Evolutionary conservation across 1,140 invertebrate genomes (phyloP).

Genomic region (Pseudomyrmex gracilis): DNA sequence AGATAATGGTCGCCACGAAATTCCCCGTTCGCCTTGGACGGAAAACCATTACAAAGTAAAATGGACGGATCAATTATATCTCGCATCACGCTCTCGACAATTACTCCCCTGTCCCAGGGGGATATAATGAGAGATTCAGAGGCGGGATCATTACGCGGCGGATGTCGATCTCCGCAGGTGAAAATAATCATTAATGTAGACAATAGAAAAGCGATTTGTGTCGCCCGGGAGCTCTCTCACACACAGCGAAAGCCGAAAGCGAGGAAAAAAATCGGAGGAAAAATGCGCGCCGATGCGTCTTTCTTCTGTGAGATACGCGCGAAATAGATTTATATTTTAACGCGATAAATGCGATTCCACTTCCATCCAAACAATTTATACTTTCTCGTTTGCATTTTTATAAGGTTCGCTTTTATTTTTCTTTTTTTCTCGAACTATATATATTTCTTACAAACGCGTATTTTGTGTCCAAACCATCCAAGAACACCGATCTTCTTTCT

Average conservation of each 20-base stretch:
- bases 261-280: not conserved
- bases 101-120: not conserved
- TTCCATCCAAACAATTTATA: no score
- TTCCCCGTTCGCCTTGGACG: slow-evolving; percentile 2
- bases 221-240: slow-evolving; percentile 22
- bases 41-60: slow-evolving; percentile 42
- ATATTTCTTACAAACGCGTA: no score
- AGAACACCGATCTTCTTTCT: no score
- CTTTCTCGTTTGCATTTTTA: no score
- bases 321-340: slow-evolving; percentile 37
- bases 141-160: slow-evolving; percentile 30
- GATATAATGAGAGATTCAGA: slow-evolving; percentile 12
- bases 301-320: no score
- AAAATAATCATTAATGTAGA: slow-evolving; percentile 58
- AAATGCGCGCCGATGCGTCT: not conserved
- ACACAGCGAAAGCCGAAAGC: slow-evolving; percentile 35
- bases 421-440: no score
- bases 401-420: no score
- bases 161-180: slow-evolving; percentile 30
- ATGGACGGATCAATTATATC: slow-evolving; percentile 37
- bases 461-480: no score
- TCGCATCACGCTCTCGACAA: slow-evolving; percentile 16
- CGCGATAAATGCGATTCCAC: not conserved
- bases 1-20: not conserved
- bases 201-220: slow-evolving; percentile 53